phyloP scores from a whole-genome alignment of 2,888 invertebrate genomes.

The Agrochola litura region DNA sequence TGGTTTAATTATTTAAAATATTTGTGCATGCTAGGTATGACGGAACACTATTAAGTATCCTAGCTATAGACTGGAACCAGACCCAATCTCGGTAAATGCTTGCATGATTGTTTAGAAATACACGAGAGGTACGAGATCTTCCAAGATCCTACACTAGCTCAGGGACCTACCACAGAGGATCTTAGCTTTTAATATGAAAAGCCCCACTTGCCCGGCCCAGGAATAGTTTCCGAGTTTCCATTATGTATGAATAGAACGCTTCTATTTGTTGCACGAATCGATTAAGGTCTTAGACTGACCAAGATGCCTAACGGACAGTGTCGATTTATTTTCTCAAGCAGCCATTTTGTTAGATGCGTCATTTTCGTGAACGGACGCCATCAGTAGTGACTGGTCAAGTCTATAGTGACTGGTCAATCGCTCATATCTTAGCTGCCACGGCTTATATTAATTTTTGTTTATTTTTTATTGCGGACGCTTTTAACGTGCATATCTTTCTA shows the following conservation, averaged over 20 bases:
- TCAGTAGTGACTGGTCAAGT: too few species aligned
- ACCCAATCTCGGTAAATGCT: not conserved
- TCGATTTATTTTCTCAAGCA: conserved; percentile 2
- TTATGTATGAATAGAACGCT: conserved; percentile 30
- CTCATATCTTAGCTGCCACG: too few species aligned
- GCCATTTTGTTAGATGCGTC: not conserved
- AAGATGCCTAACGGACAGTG: conserved; percentile 4
- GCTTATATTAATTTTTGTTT: too few species aligned
- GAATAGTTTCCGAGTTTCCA: conserved; percentile 24
- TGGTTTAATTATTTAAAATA: not conserved
- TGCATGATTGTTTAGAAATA: not conserved
- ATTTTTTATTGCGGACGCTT: too few species aligned
- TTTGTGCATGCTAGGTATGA: not conserved
- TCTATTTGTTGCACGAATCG: conserved; percentile 19
- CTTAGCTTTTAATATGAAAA: not conserved
- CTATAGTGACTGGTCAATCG: too few species aligned
- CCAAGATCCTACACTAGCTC: not conserved
- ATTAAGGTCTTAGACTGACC: not conserved
- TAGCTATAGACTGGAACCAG: not conserved
- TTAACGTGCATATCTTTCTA: too few species aligned
- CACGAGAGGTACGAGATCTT: not conserved
- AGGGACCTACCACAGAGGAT: too few species aligned
- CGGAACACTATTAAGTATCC: not conserved
- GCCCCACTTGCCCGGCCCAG: not conserved
- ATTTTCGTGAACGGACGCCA: too few species aligned